These are phyloP conservation scores for Diorhabda sublineata DNA, from an alignment of 1,140 invertebrate species.

Conservation along the genomic window DNA sequence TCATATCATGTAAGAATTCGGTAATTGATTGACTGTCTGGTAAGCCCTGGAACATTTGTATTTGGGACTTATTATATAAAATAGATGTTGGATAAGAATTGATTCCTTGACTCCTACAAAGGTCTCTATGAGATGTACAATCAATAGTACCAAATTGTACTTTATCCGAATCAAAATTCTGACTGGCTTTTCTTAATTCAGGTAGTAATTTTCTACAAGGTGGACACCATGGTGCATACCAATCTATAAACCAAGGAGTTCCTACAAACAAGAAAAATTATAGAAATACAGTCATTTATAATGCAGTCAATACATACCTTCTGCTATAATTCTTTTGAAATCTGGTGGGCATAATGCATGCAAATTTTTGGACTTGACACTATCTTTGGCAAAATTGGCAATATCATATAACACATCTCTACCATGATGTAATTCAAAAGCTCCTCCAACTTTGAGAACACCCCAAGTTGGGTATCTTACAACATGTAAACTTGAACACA, in stretches of 20 bases:
- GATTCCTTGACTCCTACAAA: conserved; percentile 62
- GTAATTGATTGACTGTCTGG: conserved; percentile 58
- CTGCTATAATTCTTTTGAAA: conserved; percentile 52
- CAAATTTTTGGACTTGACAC: conserved; percentile 59
- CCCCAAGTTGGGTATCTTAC: conserved; percentile 66
- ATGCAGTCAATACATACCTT: conserved; percentile 35
- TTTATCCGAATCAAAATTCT: conserved; percentile 49
- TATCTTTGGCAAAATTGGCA: conserved; percentile 64
- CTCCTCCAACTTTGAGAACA: conserved; percentile 65
- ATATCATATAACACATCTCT: conserved; percentile 61
- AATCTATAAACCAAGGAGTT: conserved; percentile 69
- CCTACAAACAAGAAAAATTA: conserved; percentile 40
- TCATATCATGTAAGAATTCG: conserved; percentile 64
- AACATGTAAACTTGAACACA: conserved; percentile 56
- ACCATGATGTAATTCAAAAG: conserved; percentile 69
- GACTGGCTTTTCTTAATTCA: conserved; percentile 67
- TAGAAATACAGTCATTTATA: background rate
- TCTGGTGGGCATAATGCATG: conserved; percentile 59
- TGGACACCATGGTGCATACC: conserved; percentile 83
- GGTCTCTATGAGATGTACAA: conserved; percentile 53
- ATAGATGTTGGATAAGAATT: conserved; percentile 71
- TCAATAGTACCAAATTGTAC: conserved; percentile 66
- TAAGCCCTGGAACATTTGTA: conserved; percentile 58
- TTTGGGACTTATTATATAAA: conserved; percentile 62
- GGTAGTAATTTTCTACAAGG: conserved; percentile 71